Conservation (phyloP, 2,113 vertebrate species). For the Mesoclemmys tuberculata region DNA sequence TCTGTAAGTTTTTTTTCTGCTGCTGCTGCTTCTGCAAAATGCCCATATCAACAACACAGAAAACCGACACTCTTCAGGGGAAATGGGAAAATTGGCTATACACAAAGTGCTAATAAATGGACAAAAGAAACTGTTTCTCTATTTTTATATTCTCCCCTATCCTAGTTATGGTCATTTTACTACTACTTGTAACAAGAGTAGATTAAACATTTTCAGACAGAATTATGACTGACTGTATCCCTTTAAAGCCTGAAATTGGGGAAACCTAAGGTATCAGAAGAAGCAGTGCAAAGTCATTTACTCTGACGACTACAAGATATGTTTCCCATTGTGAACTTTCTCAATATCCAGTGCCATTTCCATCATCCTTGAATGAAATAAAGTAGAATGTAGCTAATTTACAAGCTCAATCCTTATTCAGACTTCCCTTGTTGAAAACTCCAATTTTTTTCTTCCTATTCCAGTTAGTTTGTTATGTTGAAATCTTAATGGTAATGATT, state of each 20-base stretch:
- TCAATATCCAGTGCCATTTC: background rate
- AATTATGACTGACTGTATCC: background rate
- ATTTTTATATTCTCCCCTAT: background rate
- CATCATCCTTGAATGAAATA: background rate
- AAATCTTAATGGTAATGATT: background rate
- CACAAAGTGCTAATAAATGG: background rate
- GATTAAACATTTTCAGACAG: background rate
- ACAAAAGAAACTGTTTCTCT: background rate
- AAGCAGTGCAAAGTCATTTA: background rate
- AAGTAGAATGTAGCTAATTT: background rate
- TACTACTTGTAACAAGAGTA: background rate
- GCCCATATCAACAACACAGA: accelerated
- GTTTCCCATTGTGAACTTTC: background rate
- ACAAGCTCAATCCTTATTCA: background rate
- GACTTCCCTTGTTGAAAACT: background rate
- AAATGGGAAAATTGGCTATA: accelerated
- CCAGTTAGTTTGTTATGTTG: background rate
- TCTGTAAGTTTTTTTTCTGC: background rate
- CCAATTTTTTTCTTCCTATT: background rate
- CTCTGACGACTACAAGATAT: background rate
- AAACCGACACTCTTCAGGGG: background rate
- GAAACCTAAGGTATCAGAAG: background rate
- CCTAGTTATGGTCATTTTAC: background rate
- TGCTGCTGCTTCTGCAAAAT: background rate
- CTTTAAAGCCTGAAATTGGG: background rate